phyloP scores from a whole-genome alignment of 1,140 invertebrate species.

The Zaprionus tsacasi region DNA sequence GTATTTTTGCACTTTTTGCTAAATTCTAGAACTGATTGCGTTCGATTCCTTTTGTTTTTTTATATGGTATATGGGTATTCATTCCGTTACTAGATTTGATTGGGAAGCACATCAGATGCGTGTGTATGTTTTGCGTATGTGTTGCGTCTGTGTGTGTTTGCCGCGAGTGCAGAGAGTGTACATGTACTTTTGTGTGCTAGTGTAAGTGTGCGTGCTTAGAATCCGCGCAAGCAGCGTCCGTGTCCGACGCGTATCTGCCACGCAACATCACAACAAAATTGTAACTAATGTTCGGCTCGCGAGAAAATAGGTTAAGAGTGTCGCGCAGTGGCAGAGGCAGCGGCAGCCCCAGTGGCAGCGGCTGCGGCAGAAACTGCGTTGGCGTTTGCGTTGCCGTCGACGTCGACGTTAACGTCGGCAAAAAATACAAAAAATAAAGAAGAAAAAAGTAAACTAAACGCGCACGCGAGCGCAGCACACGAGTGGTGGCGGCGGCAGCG shows the following conservation, averaged over 20 bases:
- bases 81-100: conserved; percentile 42
- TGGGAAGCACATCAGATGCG: conserved; percentile 32
- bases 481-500: conserved; percentile 37
- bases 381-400: conserved; percentile 31
- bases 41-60: conserved; percentile 18
- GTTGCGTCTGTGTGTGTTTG: conserved; percentile 4
- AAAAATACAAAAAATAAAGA: conserved; percentile 15
- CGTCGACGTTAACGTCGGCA: conserved; percentile 9
- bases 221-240: conserved; percentile 80
- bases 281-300: conserved; percentile 77
- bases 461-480: conserved; percentile 66
- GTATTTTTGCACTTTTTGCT: conserved; percentile 50
- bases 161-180: conserved; percentile 7
- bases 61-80: conserved; percentile 16
- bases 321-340: conserved; percentile 61
- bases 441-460: conserved; percentile 41
- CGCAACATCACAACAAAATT: conserved; percentile 83
- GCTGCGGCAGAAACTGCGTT: conserved; percentile 37
- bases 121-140: neutral
- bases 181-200: conserved; percentile 31
- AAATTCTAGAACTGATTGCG: conserved; percentile 45
- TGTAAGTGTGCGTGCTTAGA: conserved; percentile 67
- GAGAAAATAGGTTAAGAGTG: conserved; percentile 83
- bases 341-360: conserved; percentile 57
- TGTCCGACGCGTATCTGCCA: conserved; percentile 80